Percentiles rank a stretch among this genome's conserved stretches.
Conservation (phyloP, 2,888 invertebrate species). For the Drosophila tripunctata region DNA sequence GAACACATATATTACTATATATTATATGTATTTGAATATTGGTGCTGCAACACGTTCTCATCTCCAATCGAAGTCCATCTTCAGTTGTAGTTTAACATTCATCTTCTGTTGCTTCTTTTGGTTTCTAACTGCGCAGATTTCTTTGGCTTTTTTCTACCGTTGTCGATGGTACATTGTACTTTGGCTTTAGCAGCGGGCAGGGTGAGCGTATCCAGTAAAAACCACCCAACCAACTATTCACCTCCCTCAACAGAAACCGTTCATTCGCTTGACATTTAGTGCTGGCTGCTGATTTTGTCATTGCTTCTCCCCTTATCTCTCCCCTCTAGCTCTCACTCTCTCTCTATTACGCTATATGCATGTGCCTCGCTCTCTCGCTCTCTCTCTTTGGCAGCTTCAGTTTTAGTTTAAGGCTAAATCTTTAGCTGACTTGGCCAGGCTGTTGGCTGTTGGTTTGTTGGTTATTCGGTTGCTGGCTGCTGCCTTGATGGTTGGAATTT, state of each 20-base stretch:
- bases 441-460: slow-evolving; percentile 45
- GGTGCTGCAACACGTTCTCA: slow-evolving; percentile 5
- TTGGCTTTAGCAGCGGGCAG: slow-evolving; percentile 10
- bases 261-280: slow-evolving; percentile 72
- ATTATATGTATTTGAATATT: background rate
- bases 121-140: slow-evolving; percentile 54
- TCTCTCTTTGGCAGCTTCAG: slow-evolving; percentile 9
- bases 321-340: background rate
- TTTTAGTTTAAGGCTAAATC: slow-evolving; percentile 44
- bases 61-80: slow-evolving; percentile 24
- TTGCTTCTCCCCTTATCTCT: background rate
- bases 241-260: slow-evolving; percentile 42
- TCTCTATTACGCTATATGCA: no score
- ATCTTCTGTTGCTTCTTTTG: slow-evolving; percentile 27
- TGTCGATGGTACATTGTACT: slow-evolving; percentile 28
- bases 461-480: slow-evolving; percentile 31
- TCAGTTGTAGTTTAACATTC: slow-evolving; percentile 26
- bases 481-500: slow-evolving; percentile 71
- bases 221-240: slow-evolving; percentile 1
- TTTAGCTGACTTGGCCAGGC: slow-evolving; percentile 43
- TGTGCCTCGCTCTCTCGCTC: no score
- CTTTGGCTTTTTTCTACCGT: slow-evolving; percentile 36
- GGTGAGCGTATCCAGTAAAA: background rate
- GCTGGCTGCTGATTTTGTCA: slow-evolving; percentile 58
- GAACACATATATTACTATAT: no score